Evolutionary conservation across 2,888 invertebrate genomes (phyloP).

Genomic region (Metopia argyrocephala): DNA sequence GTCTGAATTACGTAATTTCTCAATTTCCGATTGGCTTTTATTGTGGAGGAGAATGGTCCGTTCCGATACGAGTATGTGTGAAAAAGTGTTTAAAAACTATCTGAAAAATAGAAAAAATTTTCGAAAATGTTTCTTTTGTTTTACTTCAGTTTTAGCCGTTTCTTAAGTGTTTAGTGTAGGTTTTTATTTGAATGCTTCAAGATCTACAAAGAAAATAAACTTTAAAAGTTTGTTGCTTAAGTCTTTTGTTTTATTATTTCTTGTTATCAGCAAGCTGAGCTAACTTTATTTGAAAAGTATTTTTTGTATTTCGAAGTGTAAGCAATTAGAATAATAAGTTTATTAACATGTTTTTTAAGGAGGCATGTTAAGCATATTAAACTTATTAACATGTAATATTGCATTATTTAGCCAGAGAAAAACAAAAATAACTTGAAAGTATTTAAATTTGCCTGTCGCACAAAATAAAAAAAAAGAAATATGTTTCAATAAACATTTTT

Average conservation of each 20-base stretch:
- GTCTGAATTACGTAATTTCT: too few species aligned
- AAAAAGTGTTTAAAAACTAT: too few species aligned
- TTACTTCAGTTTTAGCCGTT: background rate
- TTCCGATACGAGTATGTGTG: too few species aligned
- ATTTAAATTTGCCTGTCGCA: too few species aligned
- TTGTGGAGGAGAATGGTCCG: too few species aligned
- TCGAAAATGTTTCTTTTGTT: too few species aligned
- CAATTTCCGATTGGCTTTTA: too few species aligned
- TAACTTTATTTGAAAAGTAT: background rate
- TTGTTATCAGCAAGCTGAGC: background rate
- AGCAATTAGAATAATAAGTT: background rate
- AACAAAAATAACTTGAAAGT: background rate
- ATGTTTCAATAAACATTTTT: too few species aligned
- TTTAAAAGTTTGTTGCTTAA: constrained; percentile 40
- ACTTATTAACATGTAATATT: constrained; percentile 32
- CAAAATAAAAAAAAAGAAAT: too few species aligned
- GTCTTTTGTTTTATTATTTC: constrained; percentile 27
- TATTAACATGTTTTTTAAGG: background rate
- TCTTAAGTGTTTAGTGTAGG: background rate
- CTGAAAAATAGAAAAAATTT: too few species aligned
- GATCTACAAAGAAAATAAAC: background rate
- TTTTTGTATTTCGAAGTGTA: background rate
- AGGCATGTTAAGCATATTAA: constrained; percentile 34
- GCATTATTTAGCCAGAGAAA: constrained; percentile 2
- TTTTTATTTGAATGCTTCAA: background rate